phyloP scores from a whole-genome alignment of 2,113 vertebrate genomes.

The Osmerus eperlanus region DNA sequence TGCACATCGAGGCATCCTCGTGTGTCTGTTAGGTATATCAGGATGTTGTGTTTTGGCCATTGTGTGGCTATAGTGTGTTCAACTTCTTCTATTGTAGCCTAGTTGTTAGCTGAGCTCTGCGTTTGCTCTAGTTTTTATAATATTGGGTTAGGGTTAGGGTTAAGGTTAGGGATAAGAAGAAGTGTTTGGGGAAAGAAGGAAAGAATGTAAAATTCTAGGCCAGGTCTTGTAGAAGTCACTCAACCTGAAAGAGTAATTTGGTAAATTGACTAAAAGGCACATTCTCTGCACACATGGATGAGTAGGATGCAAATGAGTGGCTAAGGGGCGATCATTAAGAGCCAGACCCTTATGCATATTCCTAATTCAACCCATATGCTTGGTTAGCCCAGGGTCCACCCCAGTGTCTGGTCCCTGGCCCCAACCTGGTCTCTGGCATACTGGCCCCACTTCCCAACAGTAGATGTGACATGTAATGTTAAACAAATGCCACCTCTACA shows the following conservation, averaged over 20 bases:
- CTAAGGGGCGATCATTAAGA: background rate
- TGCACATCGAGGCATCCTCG: too few species aligned
- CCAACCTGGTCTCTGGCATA: background rate
- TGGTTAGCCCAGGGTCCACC: background rate
- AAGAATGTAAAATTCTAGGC: background rate
- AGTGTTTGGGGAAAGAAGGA: background rate
- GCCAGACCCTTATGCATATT: background rate
- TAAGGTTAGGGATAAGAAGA: too few species aligned
- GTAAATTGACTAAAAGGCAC: conserved; percentile 5
- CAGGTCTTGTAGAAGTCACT: background rate
- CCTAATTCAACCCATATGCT: background rate
- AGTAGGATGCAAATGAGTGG: conserved; percentile 6
- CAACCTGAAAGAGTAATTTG: conserved; percentile 1
- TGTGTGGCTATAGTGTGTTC: too few species aligned
- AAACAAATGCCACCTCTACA: conserved; percentile 15
- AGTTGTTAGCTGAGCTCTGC: too few species aligned
- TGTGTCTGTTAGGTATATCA: too few species aligned
- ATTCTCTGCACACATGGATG: conserved; percentile 7
- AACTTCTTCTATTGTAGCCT: too few species aligned
- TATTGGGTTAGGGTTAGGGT: too few species aligned
- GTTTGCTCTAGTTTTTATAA: too few species aligned
- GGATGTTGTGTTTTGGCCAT: too few species aligned
- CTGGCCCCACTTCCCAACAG: background rate
- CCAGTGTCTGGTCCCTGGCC: background rate
- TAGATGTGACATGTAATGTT: conserved; percentile 17